Conservation (phyloP, 1,140 invertebrate genomes). For the Drosophila kepulauana region DNA sequence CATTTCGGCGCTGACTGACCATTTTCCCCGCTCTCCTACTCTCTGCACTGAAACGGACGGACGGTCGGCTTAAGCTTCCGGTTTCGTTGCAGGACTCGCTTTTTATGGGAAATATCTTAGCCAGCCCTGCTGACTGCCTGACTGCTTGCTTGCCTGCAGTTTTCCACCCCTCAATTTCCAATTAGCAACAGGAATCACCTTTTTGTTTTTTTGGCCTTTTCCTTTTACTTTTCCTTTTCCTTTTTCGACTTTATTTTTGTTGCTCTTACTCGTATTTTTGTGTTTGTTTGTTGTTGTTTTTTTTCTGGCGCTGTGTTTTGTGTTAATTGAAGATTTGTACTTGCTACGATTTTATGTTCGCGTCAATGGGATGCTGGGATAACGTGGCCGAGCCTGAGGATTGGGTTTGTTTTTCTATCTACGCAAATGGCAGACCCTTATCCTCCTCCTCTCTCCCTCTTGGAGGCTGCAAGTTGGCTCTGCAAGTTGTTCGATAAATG, state of each 20-base stretch:
- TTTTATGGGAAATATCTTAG: slow-evolving; percentile 9
- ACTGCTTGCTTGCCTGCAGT: neutral
- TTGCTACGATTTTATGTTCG: slow-evolving; percentile 69
- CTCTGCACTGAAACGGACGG: neutral
- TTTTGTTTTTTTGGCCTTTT: slow-evolving; percentile 45
- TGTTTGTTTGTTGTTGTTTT: slow-evolving; percentile 4
- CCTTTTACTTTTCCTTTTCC: slow-evolving; percentile 10
- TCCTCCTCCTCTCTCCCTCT: neutral
- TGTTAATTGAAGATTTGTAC: slow-evolving; percentile 81
- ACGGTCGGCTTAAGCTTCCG: slow-evolving; percentile 25
- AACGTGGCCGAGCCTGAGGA: neutral
- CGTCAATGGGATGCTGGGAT: slow-evolving; percentile 39
- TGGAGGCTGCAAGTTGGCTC: neutral
- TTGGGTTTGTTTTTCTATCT: slow-evolving; percentile 25
- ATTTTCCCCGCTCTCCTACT: neutral
- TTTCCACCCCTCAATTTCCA: slow-evolving; percentile 68
- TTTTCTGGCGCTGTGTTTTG: slow-evolving; percentile 33
- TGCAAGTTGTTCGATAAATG: slow-evolving; percentile 68
- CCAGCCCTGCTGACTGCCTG: neutral
- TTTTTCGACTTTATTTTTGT: slow-evolving; percentile 25
- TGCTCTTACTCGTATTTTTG: slow-evolving; percentile 10
- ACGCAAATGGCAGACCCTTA: slow-evolving; percentile 40
- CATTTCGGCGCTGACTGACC: slow-evolving; percentile 41
- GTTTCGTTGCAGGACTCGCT: slow-evolving; percentile 13
- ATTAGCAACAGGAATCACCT: slow-evolving; percentile 82